These are phyloP conservation scores for Ariopsis seemanni DNA, from an alignment of 2,113 vertebrate genomes.

Conservation along the genomic window DNA sequence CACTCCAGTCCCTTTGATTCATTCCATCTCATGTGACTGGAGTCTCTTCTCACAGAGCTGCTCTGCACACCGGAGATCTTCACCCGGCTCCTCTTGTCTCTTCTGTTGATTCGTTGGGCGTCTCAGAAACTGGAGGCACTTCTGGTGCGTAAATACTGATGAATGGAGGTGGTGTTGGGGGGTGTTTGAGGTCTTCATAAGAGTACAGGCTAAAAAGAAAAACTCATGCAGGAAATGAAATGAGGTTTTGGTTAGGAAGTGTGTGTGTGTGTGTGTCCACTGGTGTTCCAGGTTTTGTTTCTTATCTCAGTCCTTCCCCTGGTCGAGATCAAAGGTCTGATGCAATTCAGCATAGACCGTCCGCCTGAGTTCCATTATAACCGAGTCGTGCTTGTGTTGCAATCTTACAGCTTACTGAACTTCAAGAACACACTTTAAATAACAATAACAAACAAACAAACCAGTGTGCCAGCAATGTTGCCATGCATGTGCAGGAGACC, in stretches of 20 bases:
- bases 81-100: neutral
- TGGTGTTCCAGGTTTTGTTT: neutral
- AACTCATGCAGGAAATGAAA: neutral
- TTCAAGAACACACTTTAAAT: neutral
- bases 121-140: conserved; percentile 57
- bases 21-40: neutral
- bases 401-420: neutral
- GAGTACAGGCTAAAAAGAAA: neutral
- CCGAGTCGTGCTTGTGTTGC: neutral
- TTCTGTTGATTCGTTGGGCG: neutral
- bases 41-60: conserved; percentile 56
- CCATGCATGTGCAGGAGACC: neutral
- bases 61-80: neutral
- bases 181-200: neutral
- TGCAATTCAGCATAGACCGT: neutral
- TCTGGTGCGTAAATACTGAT: conserved; percentile 48
- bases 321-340: conserved; percentile 23
- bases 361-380: neutral
- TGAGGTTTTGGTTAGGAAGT: neutral
- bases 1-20: neutral
- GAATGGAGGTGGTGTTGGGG: neutral
- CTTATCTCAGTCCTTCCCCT: neutral
- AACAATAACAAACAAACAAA: neutral
- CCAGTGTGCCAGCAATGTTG: neutral
- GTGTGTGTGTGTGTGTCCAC: neutral